Percentiles rank a stretch among this genome's conserved stretches.
phyloP scores from a whole-genome alignment of 1,140 invertebrate species.

The Scaptomyza graminum region DNA sequence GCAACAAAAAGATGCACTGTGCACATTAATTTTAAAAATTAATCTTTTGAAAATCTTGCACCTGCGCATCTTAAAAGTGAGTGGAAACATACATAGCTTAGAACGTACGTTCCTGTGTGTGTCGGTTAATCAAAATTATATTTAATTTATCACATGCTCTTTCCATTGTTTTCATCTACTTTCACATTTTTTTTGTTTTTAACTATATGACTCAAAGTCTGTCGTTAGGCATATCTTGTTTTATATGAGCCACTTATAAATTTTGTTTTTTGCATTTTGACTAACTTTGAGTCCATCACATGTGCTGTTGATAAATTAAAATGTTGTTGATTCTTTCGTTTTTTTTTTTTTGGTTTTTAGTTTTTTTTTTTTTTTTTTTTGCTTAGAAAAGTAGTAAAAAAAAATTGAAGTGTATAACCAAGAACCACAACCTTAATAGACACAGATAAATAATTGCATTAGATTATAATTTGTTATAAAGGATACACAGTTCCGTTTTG shows the following conservation, averaged over 20 bases:
- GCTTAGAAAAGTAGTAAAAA: conserved; percentile 72
- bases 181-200: conserved; percentile 35
- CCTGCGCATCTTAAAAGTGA: conserved; percentile 36
- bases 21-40: conserved; percentile 9
- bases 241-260: conserved; percentile 3
- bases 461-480: conserved; percentile 55
- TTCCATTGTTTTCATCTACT: conserved; percentile 46
- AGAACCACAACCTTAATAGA: conserved; percentile 80
- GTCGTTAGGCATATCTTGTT: conserved; percentile 50
- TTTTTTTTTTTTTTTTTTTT: conserved; percentile 46
- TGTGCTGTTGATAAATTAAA: conserved; percentile 82
- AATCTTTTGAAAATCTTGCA: neutral
- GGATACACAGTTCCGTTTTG: conserved; percentile 42
- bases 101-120: conserved; percentile 25
- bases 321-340: conserved; percentile 40
- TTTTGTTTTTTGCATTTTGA: conserved; percentile 27
- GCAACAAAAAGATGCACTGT: neutral
- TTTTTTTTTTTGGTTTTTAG: conserved; percentile 22
- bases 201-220: conserved; percentile 69
- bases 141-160: conserved; percentile 81
- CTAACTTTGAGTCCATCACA: conserved; percentile 71
- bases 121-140: conserved; percentile 77
- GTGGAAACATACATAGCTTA: conserved; percentile 24
- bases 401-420: conserved; percentile 70
- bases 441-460: conserved; percentile 71